Conservation (phyloP, 1,140 invertebrate species). For the Cydia strobilella region DNA sequence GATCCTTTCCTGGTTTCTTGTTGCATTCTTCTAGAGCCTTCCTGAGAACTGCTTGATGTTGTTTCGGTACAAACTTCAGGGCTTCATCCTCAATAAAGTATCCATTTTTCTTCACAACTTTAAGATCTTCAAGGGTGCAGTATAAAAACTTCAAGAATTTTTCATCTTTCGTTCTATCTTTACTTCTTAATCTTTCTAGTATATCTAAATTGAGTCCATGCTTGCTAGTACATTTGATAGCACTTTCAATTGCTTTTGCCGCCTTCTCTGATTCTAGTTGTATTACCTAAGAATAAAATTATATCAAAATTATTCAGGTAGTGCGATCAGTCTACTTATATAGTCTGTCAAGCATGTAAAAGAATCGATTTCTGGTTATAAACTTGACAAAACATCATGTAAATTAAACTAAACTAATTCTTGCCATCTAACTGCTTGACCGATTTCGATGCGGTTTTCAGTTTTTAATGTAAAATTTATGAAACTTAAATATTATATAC, state of each 20-base stretch:
- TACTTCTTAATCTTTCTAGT: conserved; percentile 38
- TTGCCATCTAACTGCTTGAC: too few relatives aligned
- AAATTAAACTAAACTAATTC: too few relatives aligned
- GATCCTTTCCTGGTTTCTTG: conserved; percentile 33
- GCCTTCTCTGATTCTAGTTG: background rate
- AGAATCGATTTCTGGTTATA: too few relatives aligned
- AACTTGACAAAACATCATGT: too few relatives aligned
- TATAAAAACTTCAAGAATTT: conserved; percentile 39
- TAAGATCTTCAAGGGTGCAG: conserved; percentile 33
- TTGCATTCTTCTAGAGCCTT: conserved; percentile 36
- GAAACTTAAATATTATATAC: too few relatives aligned
- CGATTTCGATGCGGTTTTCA: too few relatives aligned
- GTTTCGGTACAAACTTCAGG: conserved; percentile 24
- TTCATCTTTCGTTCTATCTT: conserved; percentile 37
- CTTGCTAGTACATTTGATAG: conserved; percentile 35
- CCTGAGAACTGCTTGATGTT: background rate
- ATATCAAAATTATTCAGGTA: too few relatives aligned
- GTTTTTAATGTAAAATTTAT: too few relatives aligned
- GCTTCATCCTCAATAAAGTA: conserved; percentile 33
- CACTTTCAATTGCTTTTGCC: conserved; percentile 7
- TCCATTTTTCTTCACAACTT: conserved; percentile 34
- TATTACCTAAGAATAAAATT: conserved; percentile 14
- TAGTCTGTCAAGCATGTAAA: too few relatives aligned
- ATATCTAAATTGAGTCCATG: conserved; percentile 40
- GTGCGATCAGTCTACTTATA: too few relatives aligned